These are phyloP conservation scores for Meganola albula DNA, from an alignment of 2,888 invertebrate species.

Conservation along the genomic window DNA sequence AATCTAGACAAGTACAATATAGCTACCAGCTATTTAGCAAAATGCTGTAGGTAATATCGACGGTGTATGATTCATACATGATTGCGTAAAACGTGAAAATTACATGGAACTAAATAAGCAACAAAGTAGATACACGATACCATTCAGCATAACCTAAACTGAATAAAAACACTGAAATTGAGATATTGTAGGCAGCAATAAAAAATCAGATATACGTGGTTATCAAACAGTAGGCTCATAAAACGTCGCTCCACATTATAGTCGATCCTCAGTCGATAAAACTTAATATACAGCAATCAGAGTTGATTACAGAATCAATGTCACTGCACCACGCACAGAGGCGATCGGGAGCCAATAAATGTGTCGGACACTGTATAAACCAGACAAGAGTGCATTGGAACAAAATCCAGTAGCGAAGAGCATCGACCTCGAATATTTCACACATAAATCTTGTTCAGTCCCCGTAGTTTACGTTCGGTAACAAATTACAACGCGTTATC, in stretches of 20 bases:
- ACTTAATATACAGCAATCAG: conserved; percentile 36
- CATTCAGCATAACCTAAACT: too few relatives aligned
- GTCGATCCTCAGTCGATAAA: too few relatives aligned
- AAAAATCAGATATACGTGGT: too few relatives aligned
- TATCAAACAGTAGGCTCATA: too few relatives aligned
- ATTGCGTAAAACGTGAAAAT: conserved; percentile 37
- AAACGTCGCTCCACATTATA: too few relatives aligned
- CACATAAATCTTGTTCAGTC: conserved; percentile 61
- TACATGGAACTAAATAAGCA: too few relatives aligned
- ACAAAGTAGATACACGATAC: too few relatives aligned
- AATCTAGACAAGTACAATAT: conserved; percentile 23
- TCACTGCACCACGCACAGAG: conserved; percentile 22
- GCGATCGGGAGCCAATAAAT: conserved; percentile 28
- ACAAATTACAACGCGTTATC: conserved; percentile 62
- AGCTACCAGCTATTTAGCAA: conserved; percentile 24
- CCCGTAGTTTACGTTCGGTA: conserved; percentile 35
- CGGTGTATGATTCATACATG: conserved; percentile 41
- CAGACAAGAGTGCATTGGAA: conserved; percentile 27
- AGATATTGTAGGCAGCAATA: too few relatives aligned
- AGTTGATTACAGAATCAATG: conserved; percentile 35
- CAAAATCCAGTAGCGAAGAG: conserved; percentile 35
- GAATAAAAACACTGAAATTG: too few relatives aligned
- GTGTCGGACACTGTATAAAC: conserved; percentile 39
- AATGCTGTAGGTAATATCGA: conserved; percentile 33
- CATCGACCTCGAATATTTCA: conserved; percentile 60